Conservation (phyloP, 2,797 vertebrate species). For the Parotocinclus haroldoi region DNA sequence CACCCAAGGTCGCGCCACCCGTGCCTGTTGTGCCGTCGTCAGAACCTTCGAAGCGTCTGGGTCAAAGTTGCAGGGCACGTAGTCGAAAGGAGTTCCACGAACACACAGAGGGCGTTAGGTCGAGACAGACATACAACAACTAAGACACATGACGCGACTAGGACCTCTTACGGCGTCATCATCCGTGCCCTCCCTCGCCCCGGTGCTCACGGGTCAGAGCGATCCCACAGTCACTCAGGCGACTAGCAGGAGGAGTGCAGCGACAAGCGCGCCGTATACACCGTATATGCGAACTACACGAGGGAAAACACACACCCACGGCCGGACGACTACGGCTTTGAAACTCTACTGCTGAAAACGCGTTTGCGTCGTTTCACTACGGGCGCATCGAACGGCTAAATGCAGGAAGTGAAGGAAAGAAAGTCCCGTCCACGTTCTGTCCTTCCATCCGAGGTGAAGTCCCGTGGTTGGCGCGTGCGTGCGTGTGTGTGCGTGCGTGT, state of each 20-base stretch:
- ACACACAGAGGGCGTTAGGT: no score
- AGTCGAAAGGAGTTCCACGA: no score
- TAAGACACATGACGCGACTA: no score
- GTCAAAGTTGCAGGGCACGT: no score
- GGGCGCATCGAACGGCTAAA: background rate
- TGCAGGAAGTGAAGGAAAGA: slow-evolving; percentile 15
- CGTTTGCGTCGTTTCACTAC: slow-evolving; percentile 38
- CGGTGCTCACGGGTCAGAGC: slow-evolving; percentile 5
- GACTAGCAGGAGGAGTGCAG: slow-evolving; percentile 5
- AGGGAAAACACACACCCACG: slow-evolving; percentile 27
- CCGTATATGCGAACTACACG: slow-evolving; percentile 32
- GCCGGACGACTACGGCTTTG: slow-evolving; percentile 25
- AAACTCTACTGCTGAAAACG: slow-evolving; percentile 43
- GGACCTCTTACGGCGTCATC: slow-evolving; percentile 9
- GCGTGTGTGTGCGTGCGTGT: background rate
- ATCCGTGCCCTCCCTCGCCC: slow-evolving; percentile 31
- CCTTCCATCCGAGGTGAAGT: slow-evolving; percentile 9
- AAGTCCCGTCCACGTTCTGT: background rate
- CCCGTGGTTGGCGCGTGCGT: slow-evolving; percentile 4
- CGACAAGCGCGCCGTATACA: slow-evolving; percentile 33
- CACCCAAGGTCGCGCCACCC: no score
- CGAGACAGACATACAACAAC: no score
- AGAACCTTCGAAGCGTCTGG: no score
- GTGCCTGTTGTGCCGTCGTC: no score
- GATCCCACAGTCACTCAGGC: no score